A percentile compares a stretch with the other conserved stretches of the same genome.
These are phyloP conservation scores for Etheostoma cragini DNA, from an alignment of 2,113 vertebrate genomes.

Conservation along the genomic window DNA sequence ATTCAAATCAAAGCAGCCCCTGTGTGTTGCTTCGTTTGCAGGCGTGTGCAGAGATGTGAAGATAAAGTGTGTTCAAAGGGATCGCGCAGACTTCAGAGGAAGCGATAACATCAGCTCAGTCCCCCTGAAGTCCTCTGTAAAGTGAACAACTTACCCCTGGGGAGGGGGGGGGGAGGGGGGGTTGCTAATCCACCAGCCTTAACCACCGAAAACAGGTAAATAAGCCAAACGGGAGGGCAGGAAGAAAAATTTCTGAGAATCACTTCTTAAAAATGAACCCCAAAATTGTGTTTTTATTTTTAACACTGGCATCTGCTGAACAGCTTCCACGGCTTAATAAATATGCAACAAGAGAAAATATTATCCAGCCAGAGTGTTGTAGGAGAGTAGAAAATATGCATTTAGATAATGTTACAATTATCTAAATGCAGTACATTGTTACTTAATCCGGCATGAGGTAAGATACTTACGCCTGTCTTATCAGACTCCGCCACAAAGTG, in stretches of 20 bases:
- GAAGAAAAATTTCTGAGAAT: conserved; percentile 9
- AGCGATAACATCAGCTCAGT: conserved; percentile 65
- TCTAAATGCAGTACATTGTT: conserved; percentile 22
- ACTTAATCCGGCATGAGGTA: conserved; percentile 28
- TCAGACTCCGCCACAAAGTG: conserved; percentile 31
- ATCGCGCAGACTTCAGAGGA: conserved; percentile 66
- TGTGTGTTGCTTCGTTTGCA: conserved; percentile 59
- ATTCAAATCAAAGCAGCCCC: conserved; percentile 67
- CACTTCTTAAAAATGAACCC: conserved; percentile 10
- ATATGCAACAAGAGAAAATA: background rate
- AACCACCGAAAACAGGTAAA: conserved; percentile 54
- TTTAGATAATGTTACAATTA: conserved; percentile 14
- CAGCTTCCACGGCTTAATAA: background rate
- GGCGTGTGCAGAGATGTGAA: conserved; percentile 58
- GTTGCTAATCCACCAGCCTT: conserved; percentile 43
- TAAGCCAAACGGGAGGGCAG: conserved; percentile 29
- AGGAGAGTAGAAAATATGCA: background rate
- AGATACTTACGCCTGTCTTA: conserved; percentile 25
- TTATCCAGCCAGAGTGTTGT: too few relatives aligned
- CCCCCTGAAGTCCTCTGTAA: conserved; percentile 52
- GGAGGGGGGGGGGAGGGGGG: conserved; percentile 32
- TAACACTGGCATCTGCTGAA: background rate
- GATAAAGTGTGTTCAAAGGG: conserved; percentile 77
- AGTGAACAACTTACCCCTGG: conserved; percentile 54
- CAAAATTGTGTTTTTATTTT: background rate